A percentile compares a stretch with the other conserved stretches of the same genome.
Evolutionary conservation across 1,140 invertebrate species (phyloP).

Genomic region (Brachionus plicatilis): DNA sequence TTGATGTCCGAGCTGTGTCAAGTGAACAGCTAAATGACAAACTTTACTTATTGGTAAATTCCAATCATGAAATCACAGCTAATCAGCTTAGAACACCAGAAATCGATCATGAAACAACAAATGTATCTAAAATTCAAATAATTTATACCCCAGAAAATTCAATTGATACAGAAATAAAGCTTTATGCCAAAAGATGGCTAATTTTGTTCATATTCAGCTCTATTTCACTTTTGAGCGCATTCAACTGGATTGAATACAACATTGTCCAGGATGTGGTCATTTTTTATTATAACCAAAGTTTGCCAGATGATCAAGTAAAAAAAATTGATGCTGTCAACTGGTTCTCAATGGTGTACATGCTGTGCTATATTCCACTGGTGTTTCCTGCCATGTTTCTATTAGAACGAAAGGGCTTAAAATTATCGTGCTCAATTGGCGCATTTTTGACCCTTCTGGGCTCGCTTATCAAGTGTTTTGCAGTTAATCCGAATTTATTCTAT

Average conservation of each 20-base stretch:
- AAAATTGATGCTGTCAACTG: constrained; percentile 70
- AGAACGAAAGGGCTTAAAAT: constrained; percentile 76
- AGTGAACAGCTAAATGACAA: not conserved
- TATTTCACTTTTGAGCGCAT: constrained; percentile 78
- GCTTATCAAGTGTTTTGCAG: constrained; percentile 81
- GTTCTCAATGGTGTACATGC: constrained; percentile 96
- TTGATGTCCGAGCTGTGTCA: not conserved
- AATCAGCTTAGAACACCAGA: not conserved
- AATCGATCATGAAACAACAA: not conserved
- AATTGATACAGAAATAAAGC: not conserved
- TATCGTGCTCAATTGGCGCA: constrained; percentile 76
- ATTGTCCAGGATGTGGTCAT: constrained; percentile 56
- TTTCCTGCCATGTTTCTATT: constrained; percentile 89
- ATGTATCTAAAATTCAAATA: not conserved
- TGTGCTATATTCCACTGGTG: constrained; percentile 87
- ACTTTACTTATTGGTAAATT: not conserved
- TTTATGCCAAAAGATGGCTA: constrained; percentile 67
- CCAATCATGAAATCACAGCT: not conserved
- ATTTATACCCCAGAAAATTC: not conserved
- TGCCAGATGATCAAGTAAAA: constrained; percentile 45
- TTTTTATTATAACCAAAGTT: constrained; percentile 52
- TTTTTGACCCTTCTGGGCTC: constrained; percentile 77
- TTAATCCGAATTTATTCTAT: constrained; percentile 70
- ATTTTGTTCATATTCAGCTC: constrained; percentile 78
- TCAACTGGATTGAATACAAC: constrained; percentile 62